Base-by-base conservation (phyloP, 2,113 vertebrate species). In the Cavia porcellus region DNA sequence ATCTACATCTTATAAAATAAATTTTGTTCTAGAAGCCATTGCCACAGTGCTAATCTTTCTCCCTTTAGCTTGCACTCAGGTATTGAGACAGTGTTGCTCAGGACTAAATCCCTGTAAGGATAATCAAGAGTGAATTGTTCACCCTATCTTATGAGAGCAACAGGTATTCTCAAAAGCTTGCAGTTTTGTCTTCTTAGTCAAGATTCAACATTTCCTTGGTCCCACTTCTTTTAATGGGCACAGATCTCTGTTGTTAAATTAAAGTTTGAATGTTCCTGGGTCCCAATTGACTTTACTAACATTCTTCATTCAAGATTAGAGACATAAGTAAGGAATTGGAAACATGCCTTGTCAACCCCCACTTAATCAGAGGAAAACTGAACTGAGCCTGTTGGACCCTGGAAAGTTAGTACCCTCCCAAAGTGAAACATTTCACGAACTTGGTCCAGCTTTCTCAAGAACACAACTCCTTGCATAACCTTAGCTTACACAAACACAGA, bases 291-390 rank as follows among this genome's bases (percentile, higher is more conserved):
- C 38, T 42, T 42, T 80, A 77, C 35, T 86, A 89, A 92, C 14
- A 57, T 55, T 59, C 68, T 93, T 70, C n/a, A 55, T 87, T 87
- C 70, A 70, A 86, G 90, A 86, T 86, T 74, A 86, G 10, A 11
- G 47, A 68, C 95, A 35, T 80, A 25, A 13, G 70, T 52, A 87
- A 93, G 13, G 7, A 3, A 8, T 35, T 64, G 13, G 38, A 83
- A 75, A n/a, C 0, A 1, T 32, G 47, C 59, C 52, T 59, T 32
- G 0, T 42, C 59, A 79, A 19, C 11, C 12, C 42, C 50, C 59
- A 61, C 32, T 74, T 50, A 47, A 62, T 55, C 50, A 47, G 17
- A 17, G 1, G 7, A 25, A 74, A 80, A 7, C 1, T 88, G 30
- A 90, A 0, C 61, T 85, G 42, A 28, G 45, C 2, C 15, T 70